Base-by-base conservation (phyloP, 2,113 vertebrate species). In the Corydoras sp. region DNA sequence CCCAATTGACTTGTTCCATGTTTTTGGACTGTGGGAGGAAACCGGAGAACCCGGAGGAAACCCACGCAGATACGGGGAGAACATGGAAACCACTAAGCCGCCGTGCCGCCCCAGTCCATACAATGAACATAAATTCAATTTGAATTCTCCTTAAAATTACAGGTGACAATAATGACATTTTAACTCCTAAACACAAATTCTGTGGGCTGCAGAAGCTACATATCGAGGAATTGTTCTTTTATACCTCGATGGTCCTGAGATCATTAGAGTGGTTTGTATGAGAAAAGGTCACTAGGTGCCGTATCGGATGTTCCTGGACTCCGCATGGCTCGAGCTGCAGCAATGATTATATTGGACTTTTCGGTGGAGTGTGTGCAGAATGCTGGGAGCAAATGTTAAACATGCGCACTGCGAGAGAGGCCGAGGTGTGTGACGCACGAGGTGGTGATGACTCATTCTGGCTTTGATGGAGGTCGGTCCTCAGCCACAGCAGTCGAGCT, bases 381-480 rank as follows among this genome's bases (percentile, higher is more conserved):
- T 7, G 54, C 54, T 56, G 54, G 48, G 30, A 73, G 72, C 64
- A 54, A 58, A 71, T 73, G 71, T 65, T 70, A 68, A 66, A 59
- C 71, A 30, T 69, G 69, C 15, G 7, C 29, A 13, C 56, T 32
- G 71, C 29, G 43, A 58, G 62, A 62, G 65, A 62, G 65, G 60
- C 14, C 13, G 64, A 54, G 50, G 64, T 5, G 65, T 51, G 75
- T 80, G 79, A 77, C 69, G 79, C 79, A 77, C 9, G 59, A 68
- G 10, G 32, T 58, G n/a, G 56, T 6, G 69, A 77, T 80, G 79
- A 80, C 75, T 80, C 78, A 80, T 62, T 65, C 59, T 8, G n/a
- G 5, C 14, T 77, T 69, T 63, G 72, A 75, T 66, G 68, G 72
- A 72, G 65, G 69, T 66, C 12, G 65, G 9, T 76, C 74, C 65